These are phyloP conservation scores for Sitodiplosis mosellana DNA, from an alignment of 1,140 invertebrate species.

Conservation along the genomic window DNA sequence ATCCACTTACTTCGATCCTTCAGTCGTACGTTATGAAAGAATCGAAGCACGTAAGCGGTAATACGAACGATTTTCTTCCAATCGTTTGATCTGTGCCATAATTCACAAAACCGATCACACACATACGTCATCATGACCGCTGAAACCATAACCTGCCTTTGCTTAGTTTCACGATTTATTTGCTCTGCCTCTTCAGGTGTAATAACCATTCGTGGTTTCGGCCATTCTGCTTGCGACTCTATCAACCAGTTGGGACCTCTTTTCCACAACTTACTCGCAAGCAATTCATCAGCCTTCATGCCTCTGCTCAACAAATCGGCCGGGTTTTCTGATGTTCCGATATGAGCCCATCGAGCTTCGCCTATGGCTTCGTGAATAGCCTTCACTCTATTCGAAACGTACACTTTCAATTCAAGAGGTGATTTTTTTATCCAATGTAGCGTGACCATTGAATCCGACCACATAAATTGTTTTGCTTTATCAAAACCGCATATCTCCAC, in stretches of 20 bases:
- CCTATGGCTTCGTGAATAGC: constrained; percentile 4
- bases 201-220: neutral
- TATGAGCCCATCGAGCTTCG: constrained; percentile 10
- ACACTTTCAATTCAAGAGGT: constrained; percentile 12
- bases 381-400: constrained; percentile 7
- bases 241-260: constrained; percentile 7
- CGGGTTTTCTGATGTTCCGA: constrained; percentile 12
- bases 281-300: constrained; percentile 1
- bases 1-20: too few species aligned
- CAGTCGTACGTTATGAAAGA: too few species aligned
- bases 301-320: constrained; percentile 17
- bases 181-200: too few species aligned
- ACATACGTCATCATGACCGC: too few species aligned
- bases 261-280: constrained; percentile 7
- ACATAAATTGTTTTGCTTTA: neutral
- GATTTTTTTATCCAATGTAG: constrained; percentile 16
- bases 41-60: too few species aligned
- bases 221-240: neutral
- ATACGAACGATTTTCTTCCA: too few species aligned
- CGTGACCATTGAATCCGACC: constrained; percentile 19
- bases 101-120: too few species aligned
- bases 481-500: constrained; percentile 1
- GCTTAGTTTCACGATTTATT: too few species aligned
- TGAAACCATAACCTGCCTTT: too few species aligned
- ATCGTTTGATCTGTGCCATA: too few species aligned